A percentile compares a stretch with the other conserved stretches of the same genome.
Conservation (phyloP, 2,113 vertebrate genomes). For the Bettongia penicillata region DNA sequence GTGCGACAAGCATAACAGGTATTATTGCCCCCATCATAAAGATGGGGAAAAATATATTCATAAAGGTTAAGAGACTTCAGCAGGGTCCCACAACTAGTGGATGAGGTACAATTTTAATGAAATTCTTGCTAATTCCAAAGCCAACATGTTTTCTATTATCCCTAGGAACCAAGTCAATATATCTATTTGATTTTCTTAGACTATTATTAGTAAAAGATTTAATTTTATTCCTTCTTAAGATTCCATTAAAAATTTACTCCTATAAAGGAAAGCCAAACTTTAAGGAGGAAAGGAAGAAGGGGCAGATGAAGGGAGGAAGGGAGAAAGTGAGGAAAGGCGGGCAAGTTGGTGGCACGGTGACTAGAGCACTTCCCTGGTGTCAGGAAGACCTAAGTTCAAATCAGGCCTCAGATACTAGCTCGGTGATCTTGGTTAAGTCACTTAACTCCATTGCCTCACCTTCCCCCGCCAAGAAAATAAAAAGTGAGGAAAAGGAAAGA, state of each 20-base stretch:
- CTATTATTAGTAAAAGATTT: background rate
- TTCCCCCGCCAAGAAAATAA: too few relatives aligned
- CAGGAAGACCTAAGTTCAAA: too few relatives aligned
- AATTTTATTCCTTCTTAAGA: background rate
- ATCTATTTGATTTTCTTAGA: background rate
- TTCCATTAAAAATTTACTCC: background rate
- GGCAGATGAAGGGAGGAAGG: fast-evolving
- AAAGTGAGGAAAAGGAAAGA: too few relatives aligned
- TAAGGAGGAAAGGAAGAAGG: background rate
- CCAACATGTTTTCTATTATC: background rate
- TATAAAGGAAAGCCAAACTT: background rate
- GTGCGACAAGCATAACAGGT: background rate
- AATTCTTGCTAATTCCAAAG: background rate
- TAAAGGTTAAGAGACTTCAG: background rate
- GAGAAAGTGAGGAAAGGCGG: background rate
- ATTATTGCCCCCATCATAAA: background rate
- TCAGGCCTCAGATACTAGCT: too few relatives aligned
- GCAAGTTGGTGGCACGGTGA: too few relatives aligned
- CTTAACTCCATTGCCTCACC: too few relatives aligned
- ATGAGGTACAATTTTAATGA: background rate
- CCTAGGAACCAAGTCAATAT: background rate
- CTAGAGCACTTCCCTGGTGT: too few relatives aligned
- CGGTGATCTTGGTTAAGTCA: too few relatives aligned
- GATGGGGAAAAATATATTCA: background rate
- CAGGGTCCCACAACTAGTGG: background rate